Evolutionary conservation across 2,888 invertebrate genomes (phyloP).

Genomic region (Synanthedon vespiformis): DNA sequence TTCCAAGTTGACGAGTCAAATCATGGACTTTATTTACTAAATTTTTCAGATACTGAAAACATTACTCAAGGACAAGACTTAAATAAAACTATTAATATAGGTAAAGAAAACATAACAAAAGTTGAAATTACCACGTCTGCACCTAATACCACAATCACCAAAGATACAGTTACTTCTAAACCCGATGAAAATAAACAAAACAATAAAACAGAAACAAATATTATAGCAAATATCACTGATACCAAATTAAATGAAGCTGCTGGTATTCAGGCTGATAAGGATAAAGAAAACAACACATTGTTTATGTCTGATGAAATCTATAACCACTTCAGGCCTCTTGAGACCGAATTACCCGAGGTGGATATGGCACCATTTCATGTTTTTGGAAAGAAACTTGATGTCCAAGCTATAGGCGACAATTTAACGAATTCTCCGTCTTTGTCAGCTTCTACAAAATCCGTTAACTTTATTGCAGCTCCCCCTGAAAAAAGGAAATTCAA

Average conservation of each 20-base stretch:
- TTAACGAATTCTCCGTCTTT: slow-evolving; percentile 55
- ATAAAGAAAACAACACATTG: slow-evolving; percentile 63
- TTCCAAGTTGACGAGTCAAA: slow-evolving; percentile 68
- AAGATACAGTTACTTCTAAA: slow-evolving; percentile 21
- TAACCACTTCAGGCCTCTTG: slow-evolving; percentile 74
- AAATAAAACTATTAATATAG: slow-evolving; percentile 30
- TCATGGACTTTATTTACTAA: slow-evolving; percentile 61
- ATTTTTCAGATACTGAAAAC: slow-evolving; percentile 61
- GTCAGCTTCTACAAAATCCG: slow-evolving; percentile 61
- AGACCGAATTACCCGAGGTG: slow-evolving; percentile 72
- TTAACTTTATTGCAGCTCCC: slow-evolving; percentile 53
- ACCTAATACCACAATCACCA: slow-evolving; percentile 11
- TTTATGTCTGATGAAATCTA: slow-evolving; percentile 74
- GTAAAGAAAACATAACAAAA: slow-evolving; percentile 23
- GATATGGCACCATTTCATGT: slow-evolving; percentile 78
- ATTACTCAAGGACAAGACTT: slow-evolving; percentile 33
- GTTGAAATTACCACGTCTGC: slow-evolving; percentile 18
- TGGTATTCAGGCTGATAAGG: slow-evolving; percentile 47
- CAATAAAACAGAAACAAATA: slow-evolving; percentile 38
- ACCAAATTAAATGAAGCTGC: slow-evolving; percentile 30
- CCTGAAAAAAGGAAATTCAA: slow-evolving; percentile 54
- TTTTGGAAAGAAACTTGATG: slow-evolving; percentile 75
- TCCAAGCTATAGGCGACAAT: slow-evolving; percentile 47
- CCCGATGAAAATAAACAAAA: slow-evolving; percentile 23
- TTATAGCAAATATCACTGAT: slow-evolving; percentile 46